Conservation (phyloP, 2,888 invertebrate genomes). For the Platycheirus rosarum region DNA sequence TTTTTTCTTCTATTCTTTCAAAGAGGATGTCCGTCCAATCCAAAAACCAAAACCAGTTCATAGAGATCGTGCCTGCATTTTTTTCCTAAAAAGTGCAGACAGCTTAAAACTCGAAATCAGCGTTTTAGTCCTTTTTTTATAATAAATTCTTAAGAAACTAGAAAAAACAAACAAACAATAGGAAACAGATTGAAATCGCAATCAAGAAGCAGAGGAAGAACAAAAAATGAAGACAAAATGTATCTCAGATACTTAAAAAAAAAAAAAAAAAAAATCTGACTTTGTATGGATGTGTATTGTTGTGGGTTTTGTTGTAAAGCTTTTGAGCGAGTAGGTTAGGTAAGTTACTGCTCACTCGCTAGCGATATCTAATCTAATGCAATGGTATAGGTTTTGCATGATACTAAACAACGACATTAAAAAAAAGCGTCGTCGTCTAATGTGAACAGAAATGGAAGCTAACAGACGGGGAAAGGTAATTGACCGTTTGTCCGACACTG, state of each 20-base stretch:
- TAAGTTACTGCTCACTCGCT: constrained; percentile 1
- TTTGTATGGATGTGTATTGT: constrained; percentile 23
- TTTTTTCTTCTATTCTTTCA: background rate
- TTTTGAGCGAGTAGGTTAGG: constrained; percentile 35
- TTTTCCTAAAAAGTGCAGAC: constrained; percentile 55
- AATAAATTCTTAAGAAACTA: constrained; percentile 48
- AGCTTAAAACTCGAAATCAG: constrained; percentile 28
- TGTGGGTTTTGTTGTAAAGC: constrained; percentile 14
- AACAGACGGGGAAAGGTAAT: constrained; percentile 78
- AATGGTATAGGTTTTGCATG: constrained; percentile 24
- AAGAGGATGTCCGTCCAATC: constrained; percentile 12
- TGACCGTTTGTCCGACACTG: constrained; percentile 83
- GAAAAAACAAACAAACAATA: constrained; percentile 69
- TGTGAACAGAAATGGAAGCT: constrained; percentile 51
- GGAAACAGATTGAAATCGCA: constrained; percentile 57
- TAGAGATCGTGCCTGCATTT: constrained; percentile 49
- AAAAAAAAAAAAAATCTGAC: constrained; percentile 37
- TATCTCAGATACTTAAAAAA: constrained; percentile 48
- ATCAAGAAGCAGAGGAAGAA: constrained; percentile 21
- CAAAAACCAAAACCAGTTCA: constrained; percentile 59
- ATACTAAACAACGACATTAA: constrained; percentile 1
- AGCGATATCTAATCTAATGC: constrained; percentile 35
- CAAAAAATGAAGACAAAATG: constrained; percentile 33
- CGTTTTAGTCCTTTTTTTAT: constrained; percentile 21
- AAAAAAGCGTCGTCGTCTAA: constrained; percentile 30